phyloP scores from a whole-genome alignment of 2,888 invertebrate genomes.

The Drosophila vallismaia region DNA sequence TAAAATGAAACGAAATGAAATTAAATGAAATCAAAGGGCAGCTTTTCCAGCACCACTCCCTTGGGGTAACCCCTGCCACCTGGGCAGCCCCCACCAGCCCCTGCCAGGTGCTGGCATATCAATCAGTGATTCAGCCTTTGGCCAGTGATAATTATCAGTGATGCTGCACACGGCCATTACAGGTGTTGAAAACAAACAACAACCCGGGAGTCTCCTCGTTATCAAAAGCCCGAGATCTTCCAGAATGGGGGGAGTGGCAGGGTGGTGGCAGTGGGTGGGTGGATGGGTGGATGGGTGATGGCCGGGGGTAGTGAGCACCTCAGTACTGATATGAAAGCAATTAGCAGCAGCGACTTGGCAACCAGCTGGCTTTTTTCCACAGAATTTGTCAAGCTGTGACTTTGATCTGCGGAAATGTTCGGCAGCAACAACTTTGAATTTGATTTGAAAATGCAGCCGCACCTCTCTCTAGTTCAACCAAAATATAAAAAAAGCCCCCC shows the following conservation, averaged over 20 bases:
- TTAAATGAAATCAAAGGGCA: slow-evolving; percentile 28
- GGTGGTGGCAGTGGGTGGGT: slow-evolving; percentile 25
- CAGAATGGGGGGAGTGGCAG: slow-evolving; percentile 2
- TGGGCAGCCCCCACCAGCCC: not conserved
- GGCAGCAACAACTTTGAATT: slow-evolving; percentile 73
- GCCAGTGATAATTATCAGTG: slow-evolving; percentile 42
- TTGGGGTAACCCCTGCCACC: not conserved
- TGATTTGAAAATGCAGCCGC: slow-evolving; percentile 67
- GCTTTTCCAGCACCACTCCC: not conserved
- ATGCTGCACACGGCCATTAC: slow-evolving; percentile 47
- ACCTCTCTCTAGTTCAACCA: slow-evolving; percentile 7
- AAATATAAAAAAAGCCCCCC: slow-evolving; percentile 23
- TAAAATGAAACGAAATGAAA: slow-evolving; percentile 14
- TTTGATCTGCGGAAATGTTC: slow-evolving; percentile 77
- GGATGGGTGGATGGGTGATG: slow-evolving; percentile 21
- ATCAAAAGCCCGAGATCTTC: slow-evolving; percentile 45
- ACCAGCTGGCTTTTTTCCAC: slow-evolving; percentile 56
- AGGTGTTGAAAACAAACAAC: slow-evolving; percentile 60
- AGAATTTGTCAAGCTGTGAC: slow-evolving; percentile 78
- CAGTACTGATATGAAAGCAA: slow-evolving; percentile 72
- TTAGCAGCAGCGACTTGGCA: slow-evolving; percentile 61
- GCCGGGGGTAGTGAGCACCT: slow-evolving; percentile 4
- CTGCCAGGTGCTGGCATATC: slow-evolving; percentile 39
- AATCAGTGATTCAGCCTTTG: slow-evolving; percentile 52
- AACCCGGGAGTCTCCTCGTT: slow-evolving; percentile 45